Evolutionary conservation across 2,113 vertebrate genomes (phyloP), one percentile per base, ranked within the genome.

Genomic region (Eolophus roseicapilla): DNA sequence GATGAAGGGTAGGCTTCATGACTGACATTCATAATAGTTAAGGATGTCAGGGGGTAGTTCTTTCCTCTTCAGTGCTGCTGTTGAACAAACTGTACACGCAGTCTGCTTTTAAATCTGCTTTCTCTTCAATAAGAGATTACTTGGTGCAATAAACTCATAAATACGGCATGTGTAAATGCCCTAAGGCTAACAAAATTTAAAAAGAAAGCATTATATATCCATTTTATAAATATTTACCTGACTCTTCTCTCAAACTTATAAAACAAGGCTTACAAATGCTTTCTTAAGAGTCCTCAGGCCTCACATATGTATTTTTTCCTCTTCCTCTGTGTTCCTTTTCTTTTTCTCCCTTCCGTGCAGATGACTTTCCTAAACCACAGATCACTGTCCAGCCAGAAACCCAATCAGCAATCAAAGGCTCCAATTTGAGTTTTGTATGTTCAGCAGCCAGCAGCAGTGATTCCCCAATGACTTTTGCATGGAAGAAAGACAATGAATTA

Each of bases 291-390:
- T 90, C 80, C 50, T 94, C 5, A 12, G 52, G 71, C 59, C 46
- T 82, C 46, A 20, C 43, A 4, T 49, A 5, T 7, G 14, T 59
- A 10, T 13, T 15, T 82, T 70, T 71, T 28, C 9, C 6, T 86
- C 19, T 85, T 62, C 17, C 13, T 82, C 63, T 80, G 28, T 70
- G 21, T 75, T 87, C 39, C 39, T 68, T 57, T 90, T 76, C 43
- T 85, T 86, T 35, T 49, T 94, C 20, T 93, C 44, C 74, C 28
- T 43, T 95, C 43, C 85, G 33, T 90, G 90, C 98, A 99, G 99
- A 99, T 95, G 99, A 99, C 98, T 99, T 99, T 97, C 99, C 99
- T 83, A 99, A 99, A 96, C 99, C 99, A 49, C 99, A 99, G 97
- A 99, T 99, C 97, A 99, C 99, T 1, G 98, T 99, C 84, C 99